Percentiles rank a stretch among this genome's conserved stretches.
Conservation (phyloP, 2,888 invertebrate genomes). For the Melieria crassipennis region DNA sequence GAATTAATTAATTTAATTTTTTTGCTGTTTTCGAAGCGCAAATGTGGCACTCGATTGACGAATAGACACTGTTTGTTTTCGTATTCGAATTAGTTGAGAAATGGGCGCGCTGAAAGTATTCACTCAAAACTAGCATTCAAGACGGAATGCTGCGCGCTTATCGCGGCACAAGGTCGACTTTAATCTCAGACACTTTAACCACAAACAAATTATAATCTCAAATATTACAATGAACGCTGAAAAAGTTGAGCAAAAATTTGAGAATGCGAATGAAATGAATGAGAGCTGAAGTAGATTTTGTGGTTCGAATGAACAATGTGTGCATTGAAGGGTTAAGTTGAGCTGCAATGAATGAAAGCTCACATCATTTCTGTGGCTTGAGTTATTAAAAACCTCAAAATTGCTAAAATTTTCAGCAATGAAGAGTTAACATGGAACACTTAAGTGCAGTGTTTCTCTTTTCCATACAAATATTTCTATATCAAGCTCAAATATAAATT, state of each 20-base stretch:
- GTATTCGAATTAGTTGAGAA: neutral
- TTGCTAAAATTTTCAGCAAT: too few relatives aligned
- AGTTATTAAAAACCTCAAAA: too few relatives aligned
- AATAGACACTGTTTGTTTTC: constrained; percentile 6
- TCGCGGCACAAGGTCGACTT: too few relatives aligned
- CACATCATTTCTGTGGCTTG: neutral
- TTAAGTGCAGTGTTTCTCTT: too few relatives aligned
- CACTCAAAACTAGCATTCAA: neutral
- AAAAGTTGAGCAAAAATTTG: neutral
- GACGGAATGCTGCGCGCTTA: too few relatives aligned
- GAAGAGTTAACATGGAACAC: too few relatives aligned
- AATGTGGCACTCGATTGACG: constrained; percentile 28
- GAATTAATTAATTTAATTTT: neutral
- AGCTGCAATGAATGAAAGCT: neutral
- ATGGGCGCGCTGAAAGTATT: neutral
- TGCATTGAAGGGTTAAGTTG: neutral
- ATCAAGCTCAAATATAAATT: too few relatives aligned
- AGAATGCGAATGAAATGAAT: too few relatives aligned
- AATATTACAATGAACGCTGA: neutral
- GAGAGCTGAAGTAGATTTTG: neutral
- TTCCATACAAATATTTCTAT: too few relatives aligned
- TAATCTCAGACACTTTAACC: too few relatives aligned
- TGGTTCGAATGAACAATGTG: neutral
- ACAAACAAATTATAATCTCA: too few relatives aligned
- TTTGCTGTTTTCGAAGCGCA: neutral